phyloP scores from a whole-genome alignment of 2,797 vertebrate species.

The Chrosomus eos region DNA sequence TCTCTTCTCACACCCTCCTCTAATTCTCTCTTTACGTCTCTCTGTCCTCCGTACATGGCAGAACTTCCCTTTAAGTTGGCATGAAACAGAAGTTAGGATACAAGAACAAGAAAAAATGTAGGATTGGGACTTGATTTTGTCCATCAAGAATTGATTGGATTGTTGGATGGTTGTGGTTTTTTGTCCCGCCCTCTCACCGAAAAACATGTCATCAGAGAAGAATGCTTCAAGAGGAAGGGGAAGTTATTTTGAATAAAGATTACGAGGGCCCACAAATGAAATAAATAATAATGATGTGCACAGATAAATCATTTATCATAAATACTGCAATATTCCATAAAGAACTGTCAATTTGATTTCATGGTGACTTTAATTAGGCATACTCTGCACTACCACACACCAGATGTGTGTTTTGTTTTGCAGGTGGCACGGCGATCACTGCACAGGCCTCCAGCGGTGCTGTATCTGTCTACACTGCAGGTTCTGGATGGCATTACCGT shows the following conservation, averaged over 20 bases:
- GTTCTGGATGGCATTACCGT: constrained; percentile 82
- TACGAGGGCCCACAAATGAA: background rate
- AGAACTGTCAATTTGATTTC: background rate
- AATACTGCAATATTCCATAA: background rate
- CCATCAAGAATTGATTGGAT: background rate
- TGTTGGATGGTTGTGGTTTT: background rate
- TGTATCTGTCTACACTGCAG: constrained; percentile 79
- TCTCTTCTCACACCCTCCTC: too few relatives aligned
- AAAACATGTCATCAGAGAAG: background rate
- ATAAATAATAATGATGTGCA: background rate
- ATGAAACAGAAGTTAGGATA: background rate
- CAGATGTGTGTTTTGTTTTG: constrained; percentile 50
- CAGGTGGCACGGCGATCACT: constrained; percentile 80
- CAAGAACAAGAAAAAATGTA: background rate
- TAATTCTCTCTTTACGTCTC: too few relatives aligned
- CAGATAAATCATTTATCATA: background rate
- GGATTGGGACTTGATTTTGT: background rate
- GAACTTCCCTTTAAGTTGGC: too few relatives aligned
- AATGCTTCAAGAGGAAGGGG: background rate
- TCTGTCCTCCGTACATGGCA: background rate
- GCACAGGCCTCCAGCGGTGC: constrained; percentile 77
- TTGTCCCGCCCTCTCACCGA: background rate
- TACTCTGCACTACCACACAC: background rate
- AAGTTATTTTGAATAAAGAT: background rate
- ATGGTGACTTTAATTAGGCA: background rate